Percentiles rank a stretch among this genome's conserved stretches.
phyloP scores from a whole-genome alignment of 2,888 invertebrate genomes.

The Diarsia rubi region DNA sequence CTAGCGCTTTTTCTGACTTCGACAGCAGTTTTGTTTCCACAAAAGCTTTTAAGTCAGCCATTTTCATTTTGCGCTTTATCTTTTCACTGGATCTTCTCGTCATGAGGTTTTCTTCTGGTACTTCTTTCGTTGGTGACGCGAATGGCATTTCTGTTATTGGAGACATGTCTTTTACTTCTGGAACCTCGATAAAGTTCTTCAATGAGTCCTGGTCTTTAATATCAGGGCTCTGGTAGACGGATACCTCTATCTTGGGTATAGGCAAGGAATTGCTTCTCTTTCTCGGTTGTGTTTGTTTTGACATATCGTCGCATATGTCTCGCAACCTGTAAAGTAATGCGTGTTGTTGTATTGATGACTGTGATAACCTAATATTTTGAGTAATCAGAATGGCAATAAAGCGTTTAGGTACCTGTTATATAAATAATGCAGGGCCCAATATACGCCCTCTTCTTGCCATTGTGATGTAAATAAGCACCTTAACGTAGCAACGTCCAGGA shows the following conservation, averaged over 20 bases:
- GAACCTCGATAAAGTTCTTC: constrained; percentile 95
- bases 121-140: constrained; percentile 75
- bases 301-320: constrained; percentile 96
- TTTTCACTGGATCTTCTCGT: constrained; percentile 94
- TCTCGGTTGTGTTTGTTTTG: constrained; percentile 94
- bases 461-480: constrained; percentile 98
- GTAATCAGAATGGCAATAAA: neutral
- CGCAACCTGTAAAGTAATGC: constrained; percentile 91
- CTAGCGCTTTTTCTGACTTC: constrained; percentile 97
- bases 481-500: constrained; percentile 98
- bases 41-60: constrained; percentile 97
- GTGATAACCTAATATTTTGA: neutral
- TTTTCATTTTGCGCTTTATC: constrained; percentile 96
- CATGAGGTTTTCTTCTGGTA: constrained; percentile 85
- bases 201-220: constrained; percentile 92
- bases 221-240: constrained; percentile 95
- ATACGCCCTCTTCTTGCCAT: constrained; percentile 99
- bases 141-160: constrained; percentile 91
- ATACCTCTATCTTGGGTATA: constrained; percentile 97
- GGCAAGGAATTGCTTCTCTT: constrained; percentile 98
- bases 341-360: neutral
- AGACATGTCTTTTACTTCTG: constrained; percentile 93
- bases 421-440: constrained; percentile 98
- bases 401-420: constrained; percentile 93
- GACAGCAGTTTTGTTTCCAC: constrained; percentile 97